phyloP scores from a whole-genome alignment of 2,113 vertebrate species.

The Panthera uncia region DNA sequence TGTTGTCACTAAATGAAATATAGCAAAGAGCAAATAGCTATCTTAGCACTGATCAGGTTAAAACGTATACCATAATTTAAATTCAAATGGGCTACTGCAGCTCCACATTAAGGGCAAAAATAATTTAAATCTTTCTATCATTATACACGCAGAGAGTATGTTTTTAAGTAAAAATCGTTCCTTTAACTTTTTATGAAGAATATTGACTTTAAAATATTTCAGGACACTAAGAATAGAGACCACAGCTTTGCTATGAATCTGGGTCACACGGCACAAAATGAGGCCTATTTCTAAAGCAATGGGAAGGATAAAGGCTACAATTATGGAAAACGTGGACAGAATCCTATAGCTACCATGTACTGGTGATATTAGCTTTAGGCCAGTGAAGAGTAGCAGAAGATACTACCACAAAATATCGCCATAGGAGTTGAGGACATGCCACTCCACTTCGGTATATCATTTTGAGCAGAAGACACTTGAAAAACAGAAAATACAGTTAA shows the following conservation, averaged over 20 bases:
- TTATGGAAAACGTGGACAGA: background rate
- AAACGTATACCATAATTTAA: background rate
- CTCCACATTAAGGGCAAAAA: background rate
- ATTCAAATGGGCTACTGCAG: background rate
- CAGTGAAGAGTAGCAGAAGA: background rate
- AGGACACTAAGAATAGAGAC: background rate
- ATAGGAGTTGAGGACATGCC: background rate
- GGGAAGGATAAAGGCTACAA: background rate
- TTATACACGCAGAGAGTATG: background rate
- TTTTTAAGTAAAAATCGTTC: background rate
- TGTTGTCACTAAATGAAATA: slow-evolving; percentile 6
- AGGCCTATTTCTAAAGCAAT: background rate
- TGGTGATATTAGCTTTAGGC: background rate
- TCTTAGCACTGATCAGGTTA: background rate
- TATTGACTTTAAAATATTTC: background rate
- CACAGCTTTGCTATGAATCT: background rate
- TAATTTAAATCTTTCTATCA: background rate
- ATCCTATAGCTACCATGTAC: background rate
- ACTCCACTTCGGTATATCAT: background rate
- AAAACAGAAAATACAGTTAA: background rate
- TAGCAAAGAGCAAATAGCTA: background rate
- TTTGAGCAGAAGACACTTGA: background rate
- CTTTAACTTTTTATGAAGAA: background rate
- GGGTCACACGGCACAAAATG: background rate
- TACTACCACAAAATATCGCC: background rate